Evolutionary conservation across 2,797 vertebrate genomes (phyloP).

Genomic region (Scolopax bukidnonensis): DNA sequence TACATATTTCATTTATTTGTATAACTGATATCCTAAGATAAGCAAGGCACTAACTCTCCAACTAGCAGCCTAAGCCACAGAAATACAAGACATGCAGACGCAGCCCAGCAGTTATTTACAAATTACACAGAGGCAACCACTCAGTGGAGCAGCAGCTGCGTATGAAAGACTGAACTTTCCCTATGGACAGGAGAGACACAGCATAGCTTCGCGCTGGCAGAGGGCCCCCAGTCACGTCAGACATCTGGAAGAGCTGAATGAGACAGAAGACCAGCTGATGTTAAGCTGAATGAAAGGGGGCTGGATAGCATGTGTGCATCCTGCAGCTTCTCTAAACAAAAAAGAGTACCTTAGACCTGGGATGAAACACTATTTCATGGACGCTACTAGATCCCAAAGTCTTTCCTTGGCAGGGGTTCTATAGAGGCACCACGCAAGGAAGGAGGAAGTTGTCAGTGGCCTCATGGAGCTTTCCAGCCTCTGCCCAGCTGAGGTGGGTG

Average conservation of each 20-base stretch:
- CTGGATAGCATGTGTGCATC: accelerated
- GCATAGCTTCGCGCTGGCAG: neutral
- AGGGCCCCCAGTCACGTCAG: neutral
- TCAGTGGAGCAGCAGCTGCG: neutral
- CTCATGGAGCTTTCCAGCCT: accelerated
- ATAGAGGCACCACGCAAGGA: too few species aligned
- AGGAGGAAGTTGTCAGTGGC: accelerated
- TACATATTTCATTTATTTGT: neutral
- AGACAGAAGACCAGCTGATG: too few species aligned
- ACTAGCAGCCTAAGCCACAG: neutral
- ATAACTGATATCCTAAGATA: neutral
- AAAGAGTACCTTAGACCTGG: accelerated
- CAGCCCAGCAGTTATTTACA: neutral
- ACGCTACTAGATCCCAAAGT: neutral
- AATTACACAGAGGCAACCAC: accelerated
- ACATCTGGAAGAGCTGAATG: neutral
- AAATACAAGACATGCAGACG: neutral
- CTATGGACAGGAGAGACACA: too few species aligned
- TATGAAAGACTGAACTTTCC: neutral
- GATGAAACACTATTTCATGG: accelerated
- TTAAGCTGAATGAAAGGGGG: accelerated
- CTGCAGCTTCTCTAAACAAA: neutral
- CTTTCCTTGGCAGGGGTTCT: accelerated
- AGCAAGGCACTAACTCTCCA: too few species aligned
- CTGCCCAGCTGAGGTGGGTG: accelerated